These are phyloP conservation scores for Gymnothorax reevesii DNA, from an alignment of 2,797 vertebrate genomes.

Conservation along the genomic window DNA sequence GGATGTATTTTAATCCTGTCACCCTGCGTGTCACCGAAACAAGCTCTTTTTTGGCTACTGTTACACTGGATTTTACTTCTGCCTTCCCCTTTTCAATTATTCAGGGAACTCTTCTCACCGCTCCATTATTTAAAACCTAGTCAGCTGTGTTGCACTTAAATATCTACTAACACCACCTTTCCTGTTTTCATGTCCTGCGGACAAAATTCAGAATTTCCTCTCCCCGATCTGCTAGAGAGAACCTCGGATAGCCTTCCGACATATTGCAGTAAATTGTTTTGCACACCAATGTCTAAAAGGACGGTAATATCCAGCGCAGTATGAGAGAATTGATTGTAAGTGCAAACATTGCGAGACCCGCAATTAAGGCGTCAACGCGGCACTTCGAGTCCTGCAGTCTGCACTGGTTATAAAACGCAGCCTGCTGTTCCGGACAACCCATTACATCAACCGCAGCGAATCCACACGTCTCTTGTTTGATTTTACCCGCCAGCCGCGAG, in stretches of 20 bases:
- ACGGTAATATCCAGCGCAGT: background rate
- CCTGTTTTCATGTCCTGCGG: background rate
- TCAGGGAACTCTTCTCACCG: slow-evolving; percentile 7
- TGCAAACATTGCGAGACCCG: background rate
- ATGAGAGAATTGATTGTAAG: background rate
- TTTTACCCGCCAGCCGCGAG: background rate
- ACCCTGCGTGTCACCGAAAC: slow-evolving; percentile 31
- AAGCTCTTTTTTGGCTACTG: slow-evolving; percentile 37
- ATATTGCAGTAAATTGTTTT: background rate
- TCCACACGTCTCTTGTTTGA: background rate
- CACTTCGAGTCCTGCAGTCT: background rate
- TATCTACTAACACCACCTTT: background rate
- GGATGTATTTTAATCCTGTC: slow-evolving; percentile 8
- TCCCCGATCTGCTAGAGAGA: background rate
- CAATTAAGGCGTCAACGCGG: background rate
- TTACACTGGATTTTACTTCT: slow-evolving; percentile 40
- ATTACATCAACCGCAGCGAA: background rate
- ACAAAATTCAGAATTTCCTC: no score
- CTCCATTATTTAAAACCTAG: slow-evolving; percentile 38
- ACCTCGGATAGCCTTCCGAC: background rate
- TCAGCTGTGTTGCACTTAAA: background rate
- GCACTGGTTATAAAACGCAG: background rate
- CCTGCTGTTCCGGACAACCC: background rate
- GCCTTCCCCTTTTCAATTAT: background rate
- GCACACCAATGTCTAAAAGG: background rate